Conservation (phyloP, 35 echinoderm and acorn worm species). For the Strongylocentrotus purpuratus region DNA sequence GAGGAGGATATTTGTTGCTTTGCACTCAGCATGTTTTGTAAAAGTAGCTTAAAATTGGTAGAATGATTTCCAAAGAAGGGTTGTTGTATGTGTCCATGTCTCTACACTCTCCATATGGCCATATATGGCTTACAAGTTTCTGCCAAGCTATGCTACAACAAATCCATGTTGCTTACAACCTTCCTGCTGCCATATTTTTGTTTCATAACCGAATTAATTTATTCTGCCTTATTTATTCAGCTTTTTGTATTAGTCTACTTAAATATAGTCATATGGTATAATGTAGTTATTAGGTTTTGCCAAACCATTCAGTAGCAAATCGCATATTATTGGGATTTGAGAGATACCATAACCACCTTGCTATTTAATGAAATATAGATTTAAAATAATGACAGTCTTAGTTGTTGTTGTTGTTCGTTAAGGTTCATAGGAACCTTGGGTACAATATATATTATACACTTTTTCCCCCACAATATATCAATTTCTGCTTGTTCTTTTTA, state of each 20-base stretch:
- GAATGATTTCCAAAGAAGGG: background rate
- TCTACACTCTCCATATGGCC: background rate
- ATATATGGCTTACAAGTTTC: background rate
- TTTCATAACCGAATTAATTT: conserved; percentile 22
- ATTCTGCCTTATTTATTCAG: conserved; percentile 47
- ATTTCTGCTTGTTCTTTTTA: background rate
- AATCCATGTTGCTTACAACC: background rate
- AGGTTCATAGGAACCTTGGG: too few species aligned
- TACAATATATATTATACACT: background rate
- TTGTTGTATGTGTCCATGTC: background rate
- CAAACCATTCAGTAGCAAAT: background rate
- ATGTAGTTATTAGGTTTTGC: background rate
- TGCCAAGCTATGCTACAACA: background rate
- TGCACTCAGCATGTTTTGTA: background rate
- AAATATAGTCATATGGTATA: background rate
- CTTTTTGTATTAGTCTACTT: conserved; percentile 33
- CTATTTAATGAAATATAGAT: background rate
- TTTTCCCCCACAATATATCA: background rate
- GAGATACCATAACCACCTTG: background rate
- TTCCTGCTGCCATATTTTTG: background rate
- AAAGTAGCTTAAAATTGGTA: background rate
- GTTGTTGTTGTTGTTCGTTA: too few species aligned
- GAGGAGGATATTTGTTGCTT: background rate
- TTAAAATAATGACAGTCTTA: too few species aligned
- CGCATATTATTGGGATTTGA: background rate